Evolutionary conservation across 1,140 invertebrate genomes (phyloP).

Genomic region (Armadillidium nasatum): DNA sequence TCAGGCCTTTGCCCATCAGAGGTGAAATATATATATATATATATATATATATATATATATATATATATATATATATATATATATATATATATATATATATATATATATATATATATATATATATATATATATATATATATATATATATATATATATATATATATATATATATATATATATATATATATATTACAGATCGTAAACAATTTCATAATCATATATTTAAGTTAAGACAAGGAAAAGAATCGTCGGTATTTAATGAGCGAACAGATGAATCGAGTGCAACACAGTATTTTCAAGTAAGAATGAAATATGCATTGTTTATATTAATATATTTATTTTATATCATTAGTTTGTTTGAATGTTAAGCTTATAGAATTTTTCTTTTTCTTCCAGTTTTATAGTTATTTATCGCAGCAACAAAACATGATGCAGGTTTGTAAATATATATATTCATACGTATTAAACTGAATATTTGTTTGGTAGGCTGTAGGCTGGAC

Average conservation of each 20-base stretch:
- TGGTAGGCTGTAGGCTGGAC: no score
- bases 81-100: no score
- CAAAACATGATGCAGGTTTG: constrained; percentile 95
- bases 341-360: constrained; percentile 25
- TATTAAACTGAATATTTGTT: no score
- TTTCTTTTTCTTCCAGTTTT: constrained; percentile 71
- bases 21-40: no score
- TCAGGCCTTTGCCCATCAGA: no score
- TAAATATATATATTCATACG: no score
- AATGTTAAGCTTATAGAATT: not conserved
- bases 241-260: constrained; percentile 82
- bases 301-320: constrained; percentile 44
- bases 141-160: no score
- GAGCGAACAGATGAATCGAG: constrained; percentile 94
- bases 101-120: no score
- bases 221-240: constrained; percentile 69
- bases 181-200: constrained; percentile 64
- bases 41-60: no score
- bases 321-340: not conserved
- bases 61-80: no score
- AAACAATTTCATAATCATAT: constrained; percentile 71
- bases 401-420: constrained; percentile 97
- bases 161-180: no score
- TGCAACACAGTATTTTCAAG: constrained; percentile 88
- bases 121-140: no score